Evolutionary conservation across 2,113 vertebrate species (phyloP), one percentile per base, ranked within the genome.

Genomic region (Oreotrochilus melanogaster): DNA sequence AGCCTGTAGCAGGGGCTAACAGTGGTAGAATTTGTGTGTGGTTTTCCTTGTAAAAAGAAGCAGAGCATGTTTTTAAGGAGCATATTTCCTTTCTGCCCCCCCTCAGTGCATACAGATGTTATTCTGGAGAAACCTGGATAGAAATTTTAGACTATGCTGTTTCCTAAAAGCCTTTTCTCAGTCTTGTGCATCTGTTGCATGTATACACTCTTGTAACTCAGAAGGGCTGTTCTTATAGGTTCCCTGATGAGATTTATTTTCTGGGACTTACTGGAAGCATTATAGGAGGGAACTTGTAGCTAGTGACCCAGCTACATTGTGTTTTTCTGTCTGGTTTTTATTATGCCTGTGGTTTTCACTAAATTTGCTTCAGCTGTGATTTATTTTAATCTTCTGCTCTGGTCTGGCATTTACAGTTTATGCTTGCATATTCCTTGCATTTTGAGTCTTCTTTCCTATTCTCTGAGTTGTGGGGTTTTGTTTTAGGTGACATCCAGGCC

Each of bases 321-420:
- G 87, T 93, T 98, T 97, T 96, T 88, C 89, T 91, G 93, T 94
- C 95, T 97, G 93, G 7, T 79, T 96, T 96, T 96, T 95, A 96
- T 98, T 98, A 97, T 65, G 65, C 89, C 78, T 94, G 88, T 60
- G 37, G 96, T 96, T 96, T 97, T 87, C 83, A 22, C 28, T 80
- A 76, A 70, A 82, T 89, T 86, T 92, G 76, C 85, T 80, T 88
- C 94, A 89, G 83, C 11, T 91, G 88, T 92, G 95, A 95, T 96
- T 98, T 96, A 97, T 95, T 97, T 96, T 91, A 82, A 78, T 94
- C 87, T 85, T 60, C 62, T 87, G 35, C 87, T 86, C 73, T 84
- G 93, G 92, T 85, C 73, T 84, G 93, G 92, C 83, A 89, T 97
- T 94, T 81, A 80, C 81, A 92, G 72, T 87, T 57, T 65, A 73